Base-by-base conservation (phyloP, 2,113 vertebrate species). In the Cottus gobio region DNA sequence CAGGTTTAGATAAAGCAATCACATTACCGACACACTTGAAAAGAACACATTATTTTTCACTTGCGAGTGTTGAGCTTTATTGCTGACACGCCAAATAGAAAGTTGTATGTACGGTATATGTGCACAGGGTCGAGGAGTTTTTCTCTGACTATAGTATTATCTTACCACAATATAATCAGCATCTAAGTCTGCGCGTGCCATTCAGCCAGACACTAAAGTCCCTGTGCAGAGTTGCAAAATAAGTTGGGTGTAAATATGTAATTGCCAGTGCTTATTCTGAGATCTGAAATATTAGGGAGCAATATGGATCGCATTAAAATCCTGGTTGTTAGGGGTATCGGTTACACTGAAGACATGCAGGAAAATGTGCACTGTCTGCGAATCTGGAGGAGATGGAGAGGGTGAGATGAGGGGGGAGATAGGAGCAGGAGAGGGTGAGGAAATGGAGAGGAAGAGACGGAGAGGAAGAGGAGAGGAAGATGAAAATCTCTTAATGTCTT, bases 401-500 rank as follows among this genome's bases (percentile, higher is more conserved):
- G 96, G 95, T 95, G 96, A 96, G 96, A 96, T 86, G 87, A 76
- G 85, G 89, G 74, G 75, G 84, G 82, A 87, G 90, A 89, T 83
- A 84, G 85, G 75, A 81, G 78, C 65, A 96, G 95, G 95, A 96
- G 96, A 96, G 80, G 77, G 84, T 85, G 89, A 91, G 89, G 87
- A 85, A 82, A 85, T 84, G 76, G 79, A 84, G 88, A 87, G 79
- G 88, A 90, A 87, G 80, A 89, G 85, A 96, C 95, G 95, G 96
- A 95, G 96, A 94, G 95, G 95, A 96, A 96, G 71, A 86, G 81
- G 75, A 90, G 90, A 90, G 80, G 26, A 71, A 86, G 89, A 90
- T 90, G 92, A 89, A 97, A 97, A 97, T 98, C 95, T 96, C 90
- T 93, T 90, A 92, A 92, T 96, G 94, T 95, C 96, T 96, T 91